These are phyloP conservation scores for Parus major DNA, from an alignment of 2,113 vertebrate genomes.

Conservation along the genomic window DNA sequence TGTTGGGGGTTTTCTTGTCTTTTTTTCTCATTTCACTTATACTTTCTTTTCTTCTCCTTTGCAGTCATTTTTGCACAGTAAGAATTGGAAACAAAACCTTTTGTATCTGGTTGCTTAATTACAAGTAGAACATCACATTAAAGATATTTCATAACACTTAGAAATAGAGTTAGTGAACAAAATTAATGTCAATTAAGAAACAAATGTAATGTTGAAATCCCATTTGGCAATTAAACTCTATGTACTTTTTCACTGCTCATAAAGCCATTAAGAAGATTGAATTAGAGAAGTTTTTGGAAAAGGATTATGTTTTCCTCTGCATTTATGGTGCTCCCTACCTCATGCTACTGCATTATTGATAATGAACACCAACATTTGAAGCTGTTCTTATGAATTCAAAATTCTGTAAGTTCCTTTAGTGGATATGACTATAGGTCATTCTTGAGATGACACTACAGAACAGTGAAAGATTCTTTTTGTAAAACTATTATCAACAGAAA, in stretches of 20 bases:
- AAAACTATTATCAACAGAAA: not conserved
- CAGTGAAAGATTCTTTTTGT: not conserved
- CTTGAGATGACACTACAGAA: not conserved
- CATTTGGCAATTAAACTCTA: not conserved
- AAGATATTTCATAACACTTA: not conserved
- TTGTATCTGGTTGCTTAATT: not conserved
- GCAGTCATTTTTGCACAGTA: not conserved
- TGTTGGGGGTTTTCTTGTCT: not conserved
- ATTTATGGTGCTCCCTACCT: not conserved
- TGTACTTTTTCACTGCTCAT: not conserved
- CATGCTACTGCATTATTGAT: not conserved
- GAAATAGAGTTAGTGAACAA: not conserved
- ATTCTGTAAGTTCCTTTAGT: not conserved
- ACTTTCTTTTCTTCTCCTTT: not conserved
- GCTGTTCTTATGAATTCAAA: not conserved
- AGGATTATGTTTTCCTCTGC: not conserved
- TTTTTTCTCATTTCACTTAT: rapidly evolving
- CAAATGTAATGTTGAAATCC: not conserved
- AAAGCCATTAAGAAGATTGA: not conserved
- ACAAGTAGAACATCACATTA: not conserved
- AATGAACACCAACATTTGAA: not conserved
- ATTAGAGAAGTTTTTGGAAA: not conserved
- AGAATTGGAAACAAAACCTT: not conserved
- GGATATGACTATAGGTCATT: not conserved
- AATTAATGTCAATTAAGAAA: not conserved